Conservation (phyloP, 2,888 invertebrate genomes). For the Epiblema foenella region DNA sequence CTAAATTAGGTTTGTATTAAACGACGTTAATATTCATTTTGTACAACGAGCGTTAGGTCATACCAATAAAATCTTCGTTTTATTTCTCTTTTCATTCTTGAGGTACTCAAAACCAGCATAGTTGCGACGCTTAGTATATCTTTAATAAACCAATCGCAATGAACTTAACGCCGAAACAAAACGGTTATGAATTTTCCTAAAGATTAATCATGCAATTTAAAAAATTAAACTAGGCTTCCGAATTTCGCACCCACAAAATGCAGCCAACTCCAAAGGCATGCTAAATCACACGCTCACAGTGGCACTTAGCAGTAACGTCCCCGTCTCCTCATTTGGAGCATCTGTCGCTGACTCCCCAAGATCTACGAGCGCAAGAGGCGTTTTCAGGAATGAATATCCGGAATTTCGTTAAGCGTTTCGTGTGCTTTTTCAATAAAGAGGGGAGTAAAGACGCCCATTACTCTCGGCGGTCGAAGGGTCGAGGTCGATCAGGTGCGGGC, state of each 20-base stretch:
- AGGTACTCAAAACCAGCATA: too few species aligned
- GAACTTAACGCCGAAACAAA: too few species aligned
- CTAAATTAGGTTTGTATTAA: too few species aligned
- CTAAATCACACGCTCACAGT: conserved; percentile 40
- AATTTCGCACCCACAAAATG: conserved; percentile 2
- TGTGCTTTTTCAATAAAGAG: conserved; percentile 59
- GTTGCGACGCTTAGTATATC: too few species aligned
- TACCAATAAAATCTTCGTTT: too few species aligned
- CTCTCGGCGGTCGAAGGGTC: conserved; percentile 51
- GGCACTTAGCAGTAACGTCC: conserved; percentile 33
- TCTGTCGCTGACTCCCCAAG: conserved; percentile 40
- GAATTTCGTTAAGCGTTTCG: conserved; percentile 52
- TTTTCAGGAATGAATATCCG: conserved; percentile 54
- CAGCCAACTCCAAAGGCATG: conserved; percentile 16
- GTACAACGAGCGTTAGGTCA: too few species aligned
- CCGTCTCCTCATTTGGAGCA: conserved; percentile 37
- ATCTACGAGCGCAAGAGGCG: conserved; percentile 45
- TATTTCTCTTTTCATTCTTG: too few species aligned
- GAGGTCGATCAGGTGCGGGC: conserved; percentile 45
- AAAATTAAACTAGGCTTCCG: not conserved
- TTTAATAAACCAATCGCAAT: too few species aligned
- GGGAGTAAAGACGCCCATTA: conserved; percentile 52
- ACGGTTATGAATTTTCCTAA: not conserved
- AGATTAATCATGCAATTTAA: not conserved
- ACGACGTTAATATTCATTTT: too few species aligned